These are phyloP conservation scores for Gadus chalcogrammus DNA, from an alignment of 2,113 vertebrate genomes.

Conservation along the genomic window DNA sequence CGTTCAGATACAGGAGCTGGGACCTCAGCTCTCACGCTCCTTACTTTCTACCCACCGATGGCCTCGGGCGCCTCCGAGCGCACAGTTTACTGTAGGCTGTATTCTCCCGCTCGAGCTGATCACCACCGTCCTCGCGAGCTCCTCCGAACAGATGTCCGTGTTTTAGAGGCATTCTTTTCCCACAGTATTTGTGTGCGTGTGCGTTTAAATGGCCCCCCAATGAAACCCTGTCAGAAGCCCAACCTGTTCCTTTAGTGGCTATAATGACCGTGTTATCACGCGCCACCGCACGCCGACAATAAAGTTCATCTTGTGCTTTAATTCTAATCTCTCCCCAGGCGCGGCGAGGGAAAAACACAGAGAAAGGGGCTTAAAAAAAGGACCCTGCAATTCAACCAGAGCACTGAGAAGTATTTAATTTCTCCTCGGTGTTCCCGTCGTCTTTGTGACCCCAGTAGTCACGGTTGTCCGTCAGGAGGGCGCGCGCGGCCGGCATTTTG, in stretches of 20 bases:
- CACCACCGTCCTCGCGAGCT: slow-evolving; percentile 50
- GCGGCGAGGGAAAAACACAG: slow-evolving; percentile 56
- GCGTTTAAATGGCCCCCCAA: slow-evolving; percentile 77
- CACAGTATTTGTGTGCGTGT: slow-evolving; percentile 72
- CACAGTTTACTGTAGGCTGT: slow-evolving; percentile 64
- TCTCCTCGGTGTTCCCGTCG: slow-evolving; percentile 54
- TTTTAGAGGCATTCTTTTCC: slow-evolving; percentile 88
- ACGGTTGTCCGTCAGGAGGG: slow-evolving; percentile 70
- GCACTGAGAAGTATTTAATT: slow-evolving; percentile 58
- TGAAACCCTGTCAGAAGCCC: slow-evolving; percentile 93
- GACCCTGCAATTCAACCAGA: slow-evolving; percentile 20
- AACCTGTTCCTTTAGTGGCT: slow-evolving; percentile 92
- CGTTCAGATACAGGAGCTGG: too few species aligned
- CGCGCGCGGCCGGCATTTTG: slow-evolving; percentile 56
- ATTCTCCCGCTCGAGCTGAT: slow-evolving; percentile 43
- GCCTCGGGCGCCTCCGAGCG: slow-evolving; percentile 41
- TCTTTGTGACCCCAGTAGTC: slow-evolving; percentile 63
- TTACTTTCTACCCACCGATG: slow-evolving; percentile 1
- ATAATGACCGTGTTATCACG: slow-evolving; percentile 98
- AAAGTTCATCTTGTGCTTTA: slow-evolving; percentile 86
- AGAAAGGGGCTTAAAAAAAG: slow-evolving; percentile 26
- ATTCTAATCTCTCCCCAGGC: slow-evolving; percentile 80
- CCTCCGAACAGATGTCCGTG: slow-evolving; percentile 89
- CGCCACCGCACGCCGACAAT: slow-evolving; percentile 92
- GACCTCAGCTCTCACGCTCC: slow-evolving; percentile 19